Base-by-base conservation (phyloP, 2,888 invertebrate species). In the Apodemia zela region DNA sequence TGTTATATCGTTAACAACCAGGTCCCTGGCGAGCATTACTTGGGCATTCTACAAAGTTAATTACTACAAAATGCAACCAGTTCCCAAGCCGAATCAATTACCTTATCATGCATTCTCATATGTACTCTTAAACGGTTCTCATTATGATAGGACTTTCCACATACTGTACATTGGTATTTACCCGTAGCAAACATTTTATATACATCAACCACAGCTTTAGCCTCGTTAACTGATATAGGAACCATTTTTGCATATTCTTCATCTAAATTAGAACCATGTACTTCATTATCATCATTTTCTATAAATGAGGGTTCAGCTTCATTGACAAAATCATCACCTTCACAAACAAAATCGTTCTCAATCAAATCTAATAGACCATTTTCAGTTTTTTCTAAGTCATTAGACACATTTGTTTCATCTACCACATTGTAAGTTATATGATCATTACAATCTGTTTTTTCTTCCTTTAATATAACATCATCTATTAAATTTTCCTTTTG, bases 71-170 rank as follows among this genome's bases (percentile, higher is more conserved):
- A n/a, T n/a, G 25, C 25, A 25, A 25, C 25, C 25, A 25, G 25
- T 25, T 25, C 29, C 29, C 4, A 29, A 29, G 29, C 10, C 7
- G 10, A 33, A 33, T 8, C 7, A 7, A 33, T 75, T 73, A 87
- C 90, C 80, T 78, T 81, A 71, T 88, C 85, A 81, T 90, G 90
- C 85, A 87, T 88, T 21, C 87, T 75, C 69, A 75, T 75, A 72
- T 90, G 90, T 21, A 74, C 63, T 17, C 75, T 78, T 61, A 84
- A 70, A 15, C 81, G 74, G 29, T 76, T 76, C 29, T 84, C 81
- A 73, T 73, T 82, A 59, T 73, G 72, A 70, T 80, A 87, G 6
- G 75, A 67, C 58, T 82, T 85, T n/a, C 75, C 74, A 67, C 90
- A 90, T 29, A 79, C 67, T 13, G 73, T 64, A 72, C 90, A 90